Evolutionary conservation across 2,797 vertebrate species (phyloP), one percentile per base, ranked within the genome.

Genomic region (Chelon labrosus): DNA sequence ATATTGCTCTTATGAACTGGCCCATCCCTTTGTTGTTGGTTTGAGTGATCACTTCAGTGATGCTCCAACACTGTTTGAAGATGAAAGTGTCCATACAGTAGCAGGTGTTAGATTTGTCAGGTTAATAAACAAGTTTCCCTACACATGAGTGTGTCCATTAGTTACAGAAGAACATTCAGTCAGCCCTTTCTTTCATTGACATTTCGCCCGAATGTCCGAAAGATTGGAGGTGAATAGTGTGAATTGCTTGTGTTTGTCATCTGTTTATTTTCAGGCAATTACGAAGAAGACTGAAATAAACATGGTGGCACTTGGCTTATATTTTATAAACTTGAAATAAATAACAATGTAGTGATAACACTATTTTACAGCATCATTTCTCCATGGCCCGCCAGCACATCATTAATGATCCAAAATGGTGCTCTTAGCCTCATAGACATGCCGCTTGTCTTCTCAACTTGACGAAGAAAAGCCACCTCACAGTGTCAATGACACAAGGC

Each of bases 301-400:
- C 89, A 86, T 71, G 69, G 72, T 55, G 63, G 37, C 65, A 61
- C 80, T 84, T 90, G 87, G 65, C 78, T 88, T 87, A 58, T 89
- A 85, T 90, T 90, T 89, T 35, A 87, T 83, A 67, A 70, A 58
- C 31, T 65, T 81, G 83, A 91, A 89, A 92, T 84, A 91, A 91
- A 93, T 49, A 73, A 92, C 89, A 92, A 88, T 79, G 94, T 95
- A 95, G 93, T 53, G 89, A 91, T 95, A 96, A 95, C 95, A 95
- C 94, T 95, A 95, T 95, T 95, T 93, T 83, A 90, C 90, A 84
- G 93, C 93, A 91, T 93, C 92, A 94, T 94, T 89, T 83, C 86
- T 75, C 87, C 47, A 41, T 76, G 84, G 80, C 90, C 80, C 91
- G 69, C 46, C 35, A 87, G 83, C 86, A 84, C 47, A 66, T 87